Evolutionary conservation across 1,140 invertebrate genomes (phyloP).

Genomic region (Anagrus nilaparvatae): DNA sequence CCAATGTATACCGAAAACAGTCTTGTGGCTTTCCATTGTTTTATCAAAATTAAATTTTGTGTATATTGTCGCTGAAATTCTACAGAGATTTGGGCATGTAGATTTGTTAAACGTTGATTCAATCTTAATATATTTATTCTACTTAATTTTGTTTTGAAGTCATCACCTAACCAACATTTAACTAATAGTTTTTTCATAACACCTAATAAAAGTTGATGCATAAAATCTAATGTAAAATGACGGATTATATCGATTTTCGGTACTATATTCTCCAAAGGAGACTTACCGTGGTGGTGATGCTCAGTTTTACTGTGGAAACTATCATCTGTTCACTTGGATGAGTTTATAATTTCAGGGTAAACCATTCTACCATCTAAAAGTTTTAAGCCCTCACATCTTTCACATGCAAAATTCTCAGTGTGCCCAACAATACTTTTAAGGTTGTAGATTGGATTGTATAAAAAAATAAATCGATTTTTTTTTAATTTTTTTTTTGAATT

Average conservation of each 20-base stretch:
- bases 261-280: slow-evolving; percentile 1
- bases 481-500: slow-evolving; percentile 5
- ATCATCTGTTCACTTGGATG: background rate
- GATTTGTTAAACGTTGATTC: no score
- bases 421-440: no score
- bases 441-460: no score
- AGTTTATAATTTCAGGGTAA: background rate
- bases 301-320: slow-evolving; percentile 1
- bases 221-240: slow-evolving; percentile 9
- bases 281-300: background rate
- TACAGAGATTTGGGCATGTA: no score
- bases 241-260: slow-evolving; percentile 7
- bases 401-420: slow-evolving; percentile 3
- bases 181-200: slow-evolving; percentile 10
- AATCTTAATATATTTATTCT: no score
- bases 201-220: slow-evolving; percentile 4
- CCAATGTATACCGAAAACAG: no score
- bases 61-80: no score
- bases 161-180: no score
- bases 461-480: no score
- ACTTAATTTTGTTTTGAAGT: no score
- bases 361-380: background rate
- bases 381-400: slow-evolving; percentile 11
- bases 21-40: no score
- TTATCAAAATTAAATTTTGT: no score